phyloP scores from a whole-genome alignment of 2,797 vertebrate species.

The Gobio occitaniae region DNA sequence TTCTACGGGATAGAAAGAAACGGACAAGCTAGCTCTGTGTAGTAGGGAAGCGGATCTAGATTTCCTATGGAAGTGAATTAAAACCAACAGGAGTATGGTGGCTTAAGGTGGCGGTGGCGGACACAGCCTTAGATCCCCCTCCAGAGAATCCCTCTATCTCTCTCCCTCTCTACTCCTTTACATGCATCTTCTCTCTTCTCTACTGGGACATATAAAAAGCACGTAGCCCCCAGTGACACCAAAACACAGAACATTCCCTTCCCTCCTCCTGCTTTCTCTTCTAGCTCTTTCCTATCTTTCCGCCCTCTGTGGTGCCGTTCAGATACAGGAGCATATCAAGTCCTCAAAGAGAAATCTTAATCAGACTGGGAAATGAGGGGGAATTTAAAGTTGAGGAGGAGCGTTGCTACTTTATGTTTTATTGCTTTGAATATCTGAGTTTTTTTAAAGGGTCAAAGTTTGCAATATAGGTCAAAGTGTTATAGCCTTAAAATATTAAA shows the following conservation, averaged over 20 bases:
- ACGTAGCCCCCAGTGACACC: slow-evolving; percentile 38
- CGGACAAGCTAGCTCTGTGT: slow-evolving; percentile 9
- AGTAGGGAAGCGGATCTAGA: slow-evolving; percentile 23
- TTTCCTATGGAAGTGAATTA: slow-evolving; percentile 49
- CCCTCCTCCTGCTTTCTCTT: slow-evolving; percentile 13
- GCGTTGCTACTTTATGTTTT: background rate
- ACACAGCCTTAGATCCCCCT: slow-evolving; percentile 34
- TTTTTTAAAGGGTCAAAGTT: slow-evolving; percentile 11
- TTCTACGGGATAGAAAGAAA: background rate
- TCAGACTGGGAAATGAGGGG: slow-evolving; percentile 29
- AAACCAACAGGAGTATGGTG: slow-evolving; percentile 43
- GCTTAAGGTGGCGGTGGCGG: slow-evolving; percentile 55
- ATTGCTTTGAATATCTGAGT: background rate
- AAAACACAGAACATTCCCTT: slow-evolving; percentile 28
- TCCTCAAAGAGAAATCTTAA: slow-evolving; percentile 52
- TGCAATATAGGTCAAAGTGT: slow-evolving; percentile 4
- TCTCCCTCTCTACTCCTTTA: slow-evolving; percentile 10
- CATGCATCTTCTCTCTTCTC: slow-evolving; percentile 29
- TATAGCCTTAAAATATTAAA: background rate
- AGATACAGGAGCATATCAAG: slow-evolving; percentile 19
- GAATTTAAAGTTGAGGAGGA: slow-evolving; percentile 14
- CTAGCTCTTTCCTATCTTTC: background rate
- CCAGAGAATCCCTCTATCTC: slow-evolving; percentile 22
- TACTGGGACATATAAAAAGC: slow-evolving; percentile 45
- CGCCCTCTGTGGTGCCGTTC: background rate